Base-by-base conservation (phyloP, 2,113 vertebrate species). In the Phrynosoma platyrhinos region DNA sequence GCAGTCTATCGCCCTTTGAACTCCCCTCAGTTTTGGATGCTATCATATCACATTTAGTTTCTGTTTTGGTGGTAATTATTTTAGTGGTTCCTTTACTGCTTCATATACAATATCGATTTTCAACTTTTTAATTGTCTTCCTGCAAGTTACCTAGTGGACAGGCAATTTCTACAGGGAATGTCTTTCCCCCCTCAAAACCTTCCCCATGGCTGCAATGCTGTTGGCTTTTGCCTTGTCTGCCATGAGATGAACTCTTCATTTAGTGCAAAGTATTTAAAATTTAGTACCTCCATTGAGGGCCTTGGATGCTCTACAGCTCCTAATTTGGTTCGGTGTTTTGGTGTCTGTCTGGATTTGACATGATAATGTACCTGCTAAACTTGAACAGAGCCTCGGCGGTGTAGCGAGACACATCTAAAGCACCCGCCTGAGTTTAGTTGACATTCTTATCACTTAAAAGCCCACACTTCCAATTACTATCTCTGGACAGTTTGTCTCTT, bases 381-480 rank as follows among this genome's bases (percentile, higher is more conserved):
- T 88, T 75, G 87, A 74, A 72, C 91, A 91, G 91, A 58, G 88
- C 84, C 21, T 86, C 91, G 0, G 20, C 89, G 90, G 93, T 94
- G 89, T 30, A 9, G 12, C 89, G 89, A 94, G 92, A 94, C 94
- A 93, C 90, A 66, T 77, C 88, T 0, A 1, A 94, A 91, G 92
- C 80, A 85, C 83, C 92, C 91, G 81, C 88, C 90, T 90, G 85
- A 84, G 88, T 90, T 94, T 88, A 87, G 92, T 88, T 93, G 95
- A 95, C 94, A 94, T 72, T 93, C 93, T 90, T 85, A 82, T 92
- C 91, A 78, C 62, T 91, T 95, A 89, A 91, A 95, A 95, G 92
- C 93, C 94, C 93, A n/a, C 93, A 94, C 91, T 95, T 92, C 95
- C 93, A 94, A 94, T 96, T 95, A 94, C 95, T 94, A 93, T 88